Base-by-base conservation (phyloP, 2,113 vertebrate species). In the Hypocryptadius cinnamomeus region DNA sequence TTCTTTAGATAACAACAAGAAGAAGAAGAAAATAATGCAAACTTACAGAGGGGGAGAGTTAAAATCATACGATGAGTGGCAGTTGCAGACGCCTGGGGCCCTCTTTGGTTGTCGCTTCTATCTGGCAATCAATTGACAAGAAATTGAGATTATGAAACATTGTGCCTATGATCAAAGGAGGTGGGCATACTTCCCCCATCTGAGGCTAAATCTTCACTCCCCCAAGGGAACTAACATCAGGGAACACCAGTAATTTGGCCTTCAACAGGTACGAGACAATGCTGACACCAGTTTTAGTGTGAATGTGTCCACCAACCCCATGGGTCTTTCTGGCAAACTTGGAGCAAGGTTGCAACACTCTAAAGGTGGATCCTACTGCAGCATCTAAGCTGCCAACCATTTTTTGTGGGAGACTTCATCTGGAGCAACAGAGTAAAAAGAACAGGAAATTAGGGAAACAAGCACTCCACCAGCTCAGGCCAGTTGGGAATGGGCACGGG, bases 111-210 rank as follows among this genome's bases (percentile, higher is more conserved):
- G 96, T 97, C 91, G 95, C 96, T 97, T 97, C 96, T 97, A 96
- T 97, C 97, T 97, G 97, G 97, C 97, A 97, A 97, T 97, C 93
- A 97, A 97, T 96, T 93, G 96, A 97, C 97, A 97, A 96, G 97
- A 97, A 96, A 97, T 97, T 95, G 96, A 94, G 94, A 97, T 97
- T 96, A 96, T 96, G 94, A 96, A 96, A 96, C 92, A 95, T 93
- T 79, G 65, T 6, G 47, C 80, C 95, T 91, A 69, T 92, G 81
- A 92, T 57, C 66, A 96, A 80, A 95, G 87, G 83, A 90, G 94
- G 57, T 2, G 44, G 94, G 94, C 50, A 93, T 95, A 90, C 80
- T 94, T 94, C 71, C 95, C 95, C 93, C 86, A 90, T 80, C 74
- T 11, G 33, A 94, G 83, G 93, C 61, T 64, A 56, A 53, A 90